Percentiles rank a stretch among this genome's conserved stretches.
phyloP scores from a whole-genome alignment of 2,888 invertebrate genomes.

The Amorpha juglandis region DNA sequence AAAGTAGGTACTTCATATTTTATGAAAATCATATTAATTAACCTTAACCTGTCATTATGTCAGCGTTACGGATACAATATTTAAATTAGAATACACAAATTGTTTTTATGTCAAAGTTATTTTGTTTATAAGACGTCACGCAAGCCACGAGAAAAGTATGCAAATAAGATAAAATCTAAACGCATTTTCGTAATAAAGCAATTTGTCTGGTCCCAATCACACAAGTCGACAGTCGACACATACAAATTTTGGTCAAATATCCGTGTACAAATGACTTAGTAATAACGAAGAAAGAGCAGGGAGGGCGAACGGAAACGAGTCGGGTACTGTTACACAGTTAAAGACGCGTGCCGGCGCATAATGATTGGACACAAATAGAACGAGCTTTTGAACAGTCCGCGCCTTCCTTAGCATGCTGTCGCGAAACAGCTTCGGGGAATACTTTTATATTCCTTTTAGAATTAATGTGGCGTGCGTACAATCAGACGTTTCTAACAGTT shows the following conservation, averaged over 20 bases:
- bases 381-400: conserved; percentile 61
- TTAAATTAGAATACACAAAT: no score
- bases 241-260: conserved; percentile 56
- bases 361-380: conserved; percentile 78
- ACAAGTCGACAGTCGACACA: conserved; percentile 38
- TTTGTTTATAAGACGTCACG: no score
- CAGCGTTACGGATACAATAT: neutral
- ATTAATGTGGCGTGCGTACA: conserved; percentile 21
- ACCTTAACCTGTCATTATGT: neutral
- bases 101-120: no score
- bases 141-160: neutral
- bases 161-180: neutral
- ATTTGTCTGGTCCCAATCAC: conserved; percentile 3
- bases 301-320: conserved; percentile 74
- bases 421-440: conserved; percentile 73
- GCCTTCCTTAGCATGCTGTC: conserved; percentile 68
- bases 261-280: conserved; percentile 62
- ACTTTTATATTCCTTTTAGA: conserved; percentile 58
- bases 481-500: conserved; percentile 23
- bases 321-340: conserved; percentile 78
- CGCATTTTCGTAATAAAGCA: conserved; percentile 2
- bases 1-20: neutral
- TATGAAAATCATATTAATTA: neutral
- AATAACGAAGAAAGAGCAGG: conserved; percentile 62
- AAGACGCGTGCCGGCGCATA: conserved; percentile 79